Evolutionary conservation across 2,797 vertebrate genomes (phyloP), one percentile per base, ranked within the genome.

Genomic region (Pygocentrus nattereri): DNA sequence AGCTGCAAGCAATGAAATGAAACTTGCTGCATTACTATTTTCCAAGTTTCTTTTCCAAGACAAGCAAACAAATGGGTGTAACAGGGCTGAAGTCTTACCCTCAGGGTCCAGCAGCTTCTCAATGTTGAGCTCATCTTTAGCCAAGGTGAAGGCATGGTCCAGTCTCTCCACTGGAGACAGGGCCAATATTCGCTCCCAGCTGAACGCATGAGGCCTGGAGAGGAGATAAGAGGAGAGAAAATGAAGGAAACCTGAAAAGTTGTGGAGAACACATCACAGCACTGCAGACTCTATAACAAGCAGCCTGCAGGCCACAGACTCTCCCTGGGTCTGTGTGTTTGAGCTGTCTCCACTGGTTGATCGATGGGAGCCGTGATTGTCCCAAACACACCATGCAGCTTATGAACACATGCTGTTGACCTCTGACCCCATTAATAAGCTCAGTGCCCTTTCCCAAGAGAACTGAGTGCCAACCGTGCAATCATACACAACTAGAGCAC

Each of bases 81-180:
- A n/a, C n/a, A n/a, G n/a, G n/a, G n/a, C n/a, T n/a, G 10, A 54
- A 72, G 12, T 19, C 27, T 71, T 93, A 99, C 98, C 98, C 97
- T 99, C 98, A 78, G 98, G 93, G 91, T 99, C 98, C 86, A 99
- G 93, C 0, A 99, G 95, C 85, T 92, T 97, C 88, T 98, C 98
- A 70, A 98, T 97, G 85, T 93, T 95, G 85, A 99, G 90, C 62
- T 97, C 93, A 72, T 95, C 94, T 89, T 97, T 98, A 90, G 97
- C 98, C 11, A 96, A 87, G 72, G 82, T 94, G 90, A 99, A 99
- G 76, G 96, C 97, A 58, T 98, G 96, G 76, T 98, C 97, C 67
- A 99, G 91, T 88, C 97, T 95, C 84, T 97, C 96, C 80, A 89
- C 87, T 0, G 96, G 93, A 13, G 93, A 90, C 92, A 97, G 93